Evolutionary conservation across 2,888 invertebrate genomes (phyloP).

Genomic region (Sericinus montela): DNA sequence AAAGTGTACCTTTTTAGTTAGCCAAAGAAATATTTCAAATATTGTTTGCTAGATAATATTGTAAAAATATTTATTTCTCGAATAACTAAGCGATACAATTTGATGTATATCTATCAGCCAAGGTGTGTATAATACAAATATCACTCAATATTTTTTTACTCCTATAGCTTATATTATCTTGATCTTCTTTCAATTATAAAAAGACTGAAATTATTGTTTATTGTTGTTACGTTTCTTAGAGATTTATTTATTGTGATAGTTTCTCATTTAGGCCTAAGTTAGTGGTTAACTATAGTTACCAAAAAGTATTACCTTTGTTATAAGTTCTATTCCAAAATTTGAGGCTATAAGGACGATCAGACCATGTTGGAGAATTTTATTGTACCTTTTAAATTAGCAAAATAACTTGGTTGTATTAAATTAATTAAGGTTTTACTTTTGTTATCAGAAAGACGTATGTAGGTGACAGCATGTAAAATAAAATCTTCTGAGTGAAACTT

Average conservation of each 20-base stretch:
- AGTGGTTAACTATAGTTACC: constrained; percentile 72
- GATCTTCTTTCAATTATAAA: constrained; percentile 45
- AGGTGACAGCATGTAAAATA: background rate
- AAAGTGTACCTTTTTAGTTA: constrained; percentile 26
- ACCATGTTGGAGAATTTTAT: constrained; percentile 39
- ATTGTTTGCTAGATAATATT: constrained; percentile 23
- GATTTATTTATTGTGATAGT: constrained; percentile 74
- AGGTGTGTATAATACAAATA: no score
- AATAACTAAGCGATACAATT: background rate
- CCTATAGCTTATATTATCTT: constrained; percentile 17
- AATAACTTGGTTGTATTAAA: constrained; percentile 19
- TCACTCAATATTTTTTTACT: background rate
- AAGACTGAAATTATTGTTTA: constrained; percentile 69
- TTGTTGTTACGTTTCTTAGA: constrained; percentile 67
- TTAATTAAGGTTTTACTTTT: constrained; percentile 10
- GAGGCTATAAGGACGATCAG: constrained; percentile 56
- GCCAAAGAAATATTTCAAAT: constrained; percentile 52
- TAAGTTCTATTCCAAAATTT: constrained; percentile 59
- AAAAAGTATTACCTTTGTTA: constrained; percentile 71
- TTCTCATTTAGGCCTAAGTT: constrained; percentile 46
- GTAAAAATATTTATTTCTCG: constrained; percentile 13
- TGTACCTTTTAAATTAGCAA: constrained; percentile 28
- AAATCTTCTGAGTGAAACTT: constrained; percentile 5
- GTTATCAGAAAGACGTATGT: background rate
- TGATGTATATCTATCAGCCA: no score